phyloP scores from a whole-genome alignment of 2,888 invertebrate species.

The Andrena bucephala region DNA sequence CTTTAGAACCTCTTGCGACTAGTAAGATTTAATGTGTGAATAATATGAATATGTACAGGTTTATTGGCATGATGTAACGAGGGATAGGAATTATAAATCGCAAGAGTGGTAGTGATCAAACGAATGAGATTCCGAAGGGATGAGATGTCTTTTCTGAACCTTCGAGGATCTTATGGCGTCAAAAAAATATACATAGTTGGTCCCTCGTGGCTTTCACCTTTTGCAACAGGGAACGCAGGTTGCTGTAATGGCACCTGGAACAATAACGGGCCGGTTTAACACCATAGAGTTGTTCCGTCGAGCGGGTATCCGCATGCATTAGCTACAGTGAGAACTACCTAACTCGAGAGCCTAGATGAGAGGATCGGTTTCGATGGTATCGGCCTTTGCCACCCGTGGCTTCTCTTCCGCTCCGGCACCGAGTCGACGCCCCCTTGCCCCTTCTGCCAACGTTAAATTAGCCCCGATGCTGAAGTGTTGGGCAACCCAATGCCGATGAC shows the following conservation, averaged over 20 bases:
- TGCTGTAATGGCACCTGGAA: constrained; percentile 76
- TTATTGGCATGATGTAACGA: neutral
- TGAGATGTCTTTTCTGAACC: neutral
- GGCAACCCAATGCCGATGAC: constrained; percentile 36
- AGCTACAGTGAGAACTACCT: constrained; percentile 74
- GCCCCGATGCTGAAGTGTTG: constrained; percentile 47
- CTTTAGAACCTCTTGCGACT: constrained; percentile 2
- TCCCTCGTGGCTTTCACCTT: constrained; percentile 75
- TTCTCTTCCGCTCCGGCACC: constrained; percentile 77
- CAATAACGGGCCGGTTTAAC: constrained; percentile 74
- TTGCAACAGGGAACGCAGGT: constrained; percentile 71
- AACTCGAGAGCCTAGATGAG: constrained; percentile 75
- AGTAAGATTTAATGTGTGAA: neutral
- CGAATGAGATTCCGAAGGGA: neutral
- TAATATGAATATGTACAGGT: neutral
- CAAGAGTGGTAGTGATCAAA: neutral
- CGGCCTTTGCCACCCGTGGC: constrained; percentile 79
- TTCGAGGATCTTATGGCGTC: constrained; percentile 14
- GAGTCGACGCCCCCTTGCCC: constrained; percentile 37
- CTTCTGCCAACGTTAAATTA: constrained; percentile 43
- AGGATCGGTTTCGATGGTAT: constrained; percentile 80
- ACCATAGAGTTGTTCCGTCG: constrained; percentile 74
- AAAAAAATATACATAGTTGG: constrained; percentile 33
- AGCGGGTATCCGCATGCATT: constrained; percentile 70
- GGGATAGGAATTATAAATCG: neutral